Evolutionary conservation across 2,888 invertebrate genomes (phyloP), one percentile per base, ranked within the genome.

Genomic region (Polia nebulosa): DNA sequence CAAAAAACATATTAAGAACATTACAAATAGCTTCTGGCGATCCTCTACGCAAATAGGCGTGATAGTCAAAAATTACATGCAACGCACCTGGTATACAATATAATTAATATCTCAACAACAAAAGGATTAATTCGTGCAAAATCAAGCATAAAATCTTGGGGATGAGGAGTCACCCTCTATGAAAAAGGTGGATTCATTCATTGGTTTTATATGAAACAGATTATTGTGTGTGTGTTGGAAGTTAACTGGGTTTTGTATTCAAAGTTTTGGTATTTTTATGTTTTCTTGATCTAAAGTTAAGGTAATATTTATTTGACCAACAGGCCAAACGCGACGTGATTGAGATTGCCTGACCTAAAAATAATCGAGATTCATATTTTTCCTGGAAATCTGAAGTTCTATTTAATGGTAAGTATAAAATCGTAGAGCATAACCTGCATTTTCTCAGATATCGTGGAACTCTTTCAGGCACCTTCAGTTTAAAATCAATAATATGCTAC

Each of bases 61-160:
- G 87, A 86, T 88, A 83, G 85, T 78, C 81, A 79, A 82, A 81
- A 78, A 72, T 65, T 64, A 62, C 70, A 65, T 39, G 32, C 57
- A 44, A 57, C 53, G 22, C 85, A 83, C 83, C 85, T 83, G 82
- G 82, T 49, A 1, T 22, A 58, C 52, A 81, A 79, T 61, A 86
- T 82, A 88, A 91, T 88, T 88, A 90, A 90, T 89, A 87, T 86
- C 80, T 60, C 25, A 53, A 41, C 72, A 63, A 79, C 66, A 85
- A 85, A 69, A 71, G 69, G 36, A 29, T 64, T 64, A 69, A 81
- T 79, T 76, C 87, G 79, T 76, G 84, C 78, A 76, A 87, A 91
- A 92, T 92, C 92, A 90, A 87, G 87, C 92, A 78, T 91, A 81
- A 90, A 90, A 89, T 90, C 84, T 68, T 49, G 47, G 68, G 67